These are phyloP conservation scores for Morpho helenor DNA, from an alignment of 2,888 invertebrate genomes.

Conservation along the genomic window DNA sequence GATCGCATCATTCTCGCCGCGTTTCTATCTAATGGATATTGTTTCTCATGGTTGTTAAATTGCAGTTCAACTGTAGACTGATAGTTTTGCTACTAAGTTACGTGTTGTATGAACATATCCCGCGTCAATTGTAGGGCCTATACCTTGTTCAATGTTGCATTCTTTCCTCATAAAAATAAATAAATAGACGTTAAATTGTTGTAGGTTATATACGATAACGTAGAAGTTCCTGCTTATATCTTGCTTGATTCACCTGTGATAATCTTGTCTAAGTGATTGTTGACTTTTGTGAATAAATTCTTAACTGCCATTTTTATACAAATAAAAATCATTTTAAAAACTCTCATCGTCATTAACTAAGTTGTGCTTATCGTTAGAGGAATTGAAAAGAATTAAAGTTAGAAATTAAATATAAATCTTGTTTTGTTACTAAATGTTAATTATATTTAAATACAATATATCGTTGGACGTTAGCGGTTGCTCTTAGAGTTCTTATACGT, in stretches of 20 bases:
- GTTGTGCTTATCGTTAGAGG: constrained; percentile 35
- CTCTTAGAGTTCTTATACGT: constrained; percentile 17
- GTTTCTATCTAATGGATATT: constrained; percentile 49
- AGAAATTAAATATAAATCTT: constrained; percentile 14
- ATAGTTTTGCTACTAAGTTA: constrained; percentile 49
- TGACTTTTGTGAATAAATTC: constrained; percentile 48
- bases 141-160: constrained; percentile 43
- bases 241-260: constrained; percentile 75
- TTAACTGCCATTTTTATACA: constrained; percentile 52
- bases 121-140: constrained; percentile 64
- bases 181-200: constrained; percentile 35
- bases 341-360: constrained; percentile 39
- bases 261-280: constrained; percentile 49
- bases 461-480: constrained; percentile 29
- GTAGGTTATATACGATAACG: constrained; percentile 44
- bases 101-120: constrained; percentile 56
- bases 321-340: constrained; percentile 42
- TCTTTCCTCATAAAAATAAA: constrained; percentile 23
- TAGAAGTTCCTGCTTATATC: constrained; percentile 74
- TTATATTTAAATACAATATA: constrained; percentile 35
- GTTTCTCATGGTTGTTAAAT: constrained; percentile 48
- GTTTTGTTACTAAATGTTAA: constrained; percentile 27
- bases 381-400: constrained; percentile 32
- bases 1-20: constrained; percentile 52
- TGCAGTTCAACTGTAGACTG: constrained; percentile 42